Evolutionary conservation across 1,140 invertebrate species (phyloP).

Genomic region (Drosophila triauraria): DNA sequence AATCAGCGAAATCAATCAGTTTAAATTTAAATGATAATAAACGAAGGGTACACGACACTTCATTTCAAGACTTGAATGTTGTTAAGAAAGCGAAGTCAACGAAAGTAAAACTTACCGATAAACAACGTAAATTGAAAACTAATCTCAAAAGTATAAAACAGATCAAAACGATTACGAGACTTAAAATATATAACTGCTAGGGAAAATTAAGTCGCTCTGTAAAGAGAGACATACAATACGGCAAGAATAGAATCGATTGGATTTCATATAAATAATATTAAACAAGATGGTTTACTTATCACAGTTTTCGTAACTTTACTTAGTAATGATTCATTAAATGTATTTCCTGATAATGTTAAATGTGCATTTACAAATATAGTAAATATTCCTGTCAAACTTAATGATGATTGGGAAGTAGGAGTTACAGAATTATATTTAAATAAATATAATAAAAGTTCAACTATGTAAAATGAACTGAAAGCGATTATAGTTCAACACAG

Average conservation of each 20-base stretch:
- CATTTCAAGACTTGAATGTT: not conserved
- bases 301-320: too few relatives aligned
- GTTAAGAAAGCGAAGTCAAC: not conserved
- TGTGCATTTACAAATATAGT: conserved; percentile 9
- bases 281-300: too few relatives aligned
- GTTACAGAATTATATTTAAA: conserved; percentile 9
- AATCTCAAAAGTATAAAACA: not conserved
- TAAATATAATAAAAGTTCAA: not conserved
- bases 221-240: too few relatives aligned
- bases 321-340: not conserved
- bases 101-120: not conserved
- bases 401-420: conserved; percentile 8
- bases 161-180: too few relatives aligned
- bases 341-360: not conserved
- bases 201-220: too few relatives aligned
- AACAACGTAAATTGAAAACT: not conserved
- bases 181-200: too few relatives aligned
- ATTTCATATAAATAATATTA: too few relatives aligned
- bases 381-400: not conserved
- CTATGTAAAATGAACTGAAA: not conserved
- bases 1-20: too few relatives aligned
- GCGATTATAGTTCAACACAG: too few relatives aligned
- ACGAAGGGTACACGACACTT: not conserved
- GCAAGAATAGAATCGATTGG: too few relatives aligned
- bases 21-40: not conserved